Conservation (phyloP, 2,113 vertebrate genomes). For the Plecturocebus donacophilus region DNA sequence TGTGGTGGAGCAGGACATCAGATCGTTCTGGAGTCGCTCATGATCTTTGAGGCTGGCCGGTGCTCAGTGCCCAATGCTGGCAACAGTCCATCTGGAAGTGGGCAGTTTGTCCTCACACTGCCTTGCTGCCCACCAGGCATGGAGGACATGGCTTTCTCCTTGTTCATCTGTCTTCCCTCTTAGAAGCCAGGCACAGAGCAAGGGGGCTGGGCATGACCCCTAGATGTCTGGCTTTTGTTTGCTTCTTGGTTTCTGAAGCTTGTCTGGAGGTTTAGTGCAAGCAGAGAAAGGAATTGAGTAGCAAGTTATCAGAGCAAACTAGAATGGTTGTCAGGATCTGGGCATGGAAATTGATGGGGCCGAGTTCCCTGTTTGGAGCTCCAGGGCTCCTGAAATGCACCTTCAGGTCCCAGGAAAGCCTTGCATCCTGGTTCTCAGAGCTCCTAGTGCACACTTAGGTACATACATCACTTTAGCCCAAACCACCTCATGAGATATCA, state of each 20-base stretch:
- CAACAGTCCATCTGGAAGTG: background rate
- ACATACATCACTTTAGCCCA: too few relatives aligned
- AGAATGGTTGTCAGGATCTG: background rate
- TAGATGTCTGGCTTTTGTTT: background rate
- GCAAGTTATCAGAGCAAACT: background rate
- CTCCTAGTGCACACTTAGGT: accelerated
- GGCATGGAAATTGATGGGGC: background rate
- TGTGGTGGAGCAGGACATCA: background rate
- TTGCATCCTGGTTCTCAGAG: background rate
- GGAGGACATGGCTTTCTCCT: background rate
- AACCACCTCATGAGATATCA: accelerated
- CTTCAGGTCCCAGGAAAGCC: background rate
- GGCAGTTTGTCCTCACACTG: background rate
- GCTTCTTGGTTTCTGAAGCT: background rate
- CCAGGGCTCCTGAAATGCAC: background rate
- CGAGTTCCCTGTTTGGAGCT: background rate
- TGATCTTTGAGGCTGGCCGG: background rate
- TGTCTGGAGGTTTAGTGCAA: background rate
- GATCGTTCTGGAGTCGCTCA: accelerated
- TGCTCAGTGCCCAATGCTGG: background rate
- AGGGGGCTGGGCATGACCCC: background rate
- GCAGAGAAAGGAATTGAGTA: background rate
- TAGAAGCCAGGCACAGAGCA: background rate
- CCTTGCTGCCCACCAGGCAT: background rate
- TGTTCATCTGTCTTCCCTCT: background rate